Evolutionary conservation across 2,888 invertebrate species (phyloP).

Genomic region (Junonia oenone): DNA sequence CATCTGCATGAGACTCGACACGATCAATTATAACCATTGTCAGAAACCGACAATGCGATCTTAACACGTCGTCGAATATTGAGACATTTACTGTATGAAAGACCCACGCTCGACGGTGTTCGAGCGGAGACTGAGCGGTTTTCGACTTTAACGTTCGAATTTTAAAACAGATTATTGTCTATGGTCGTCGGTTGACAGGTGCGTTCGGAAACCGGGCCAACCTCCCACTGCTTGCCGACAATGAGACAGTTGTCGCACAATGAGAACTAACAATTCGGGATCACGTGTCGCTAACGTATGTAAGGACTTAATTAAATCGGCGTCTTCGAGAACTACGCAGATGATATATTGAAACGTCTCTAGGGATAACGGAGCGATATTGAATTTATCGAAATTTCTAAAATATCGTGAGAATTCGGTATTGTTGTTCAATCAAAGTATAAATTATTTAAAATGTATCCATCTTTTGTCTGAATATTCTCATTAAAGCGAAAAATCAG

Average conservation of each 20-base stretch:
- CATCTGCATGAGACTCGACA: conserved; percentile 58
- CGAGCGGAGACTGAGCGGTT: conserved; percentile 3
- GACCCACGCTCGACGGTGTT: conserved; percentile 39
- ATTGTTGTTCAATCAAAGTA: no score
- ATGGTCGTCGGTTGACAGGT: conserved; percentile 54
- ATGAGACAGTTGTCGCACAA: conserved; percentile 47
- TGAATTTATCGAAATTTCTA: not conserved
- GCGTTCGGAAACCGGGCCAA: conserved; percentile 59
- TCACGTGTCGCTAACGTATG: conserved; percentile 55
- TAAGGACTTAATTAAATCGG: conserved; percentile 72
- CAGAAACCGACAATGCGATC: conserved; percentile 52
- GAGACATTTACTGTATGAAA: conserved; percentile 41
- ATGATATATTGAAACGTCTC: conserved; percentile 51
- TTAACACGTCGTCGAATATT: conserved; percentile 54
- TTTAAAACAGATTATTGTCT: conserved; percentile 43
- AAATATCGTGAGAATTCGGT: no score
- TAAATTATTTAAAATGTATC: no score
- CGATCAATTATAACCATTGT: conserved; percentile 74
- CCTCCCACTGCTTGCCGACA: conserved; percentile 74
- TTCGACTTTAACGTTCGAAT: conserved; percentile 37
- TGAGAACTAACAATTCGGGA: conserved; percentile 51
- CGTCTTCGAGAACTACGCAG: conserved; percentile 53
- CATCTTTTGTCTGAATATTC: no score
- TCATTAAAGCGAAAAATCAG: no score
- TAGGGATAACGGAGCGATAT: conserved; percentile 24